Percentiles rank a stretch among this genome's conserved stretches.
These are phyloP conservation scores for Baccha elongata DNA, from an alignment of 2,888 invertebrate species.

Conservation along the genomic window DNA sequence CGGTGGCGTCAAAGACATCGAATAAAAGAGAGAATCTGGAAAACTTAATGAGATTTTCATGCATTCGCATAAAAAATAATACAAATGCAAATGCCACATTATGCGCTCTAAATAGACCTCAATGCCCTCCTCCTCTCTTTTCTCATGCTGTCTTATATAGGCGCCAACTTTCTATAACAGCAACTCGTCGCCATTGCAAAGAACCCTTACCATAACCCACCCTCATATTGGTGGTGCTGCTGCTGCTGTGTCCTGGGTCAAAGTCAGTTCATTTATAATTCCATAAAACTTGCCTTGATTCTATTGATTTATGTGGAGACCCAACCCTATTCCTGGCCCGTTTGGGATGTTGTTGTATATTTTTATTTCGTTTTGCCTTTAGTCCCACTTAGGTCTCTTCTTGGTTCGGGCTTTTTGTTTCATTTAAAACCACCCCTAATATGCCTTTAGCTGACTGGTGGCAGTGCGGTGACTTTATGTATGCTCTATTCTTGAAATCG, in stretches of 20 bases:
- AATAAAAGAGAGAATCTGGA: slow-evolving; percentile 37
- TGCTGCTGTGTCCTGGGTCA: slow-evolving; percentile 63
- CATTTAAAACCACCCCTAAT: slow-evolving; percentile 45
- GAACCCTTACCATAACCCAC: neutral
- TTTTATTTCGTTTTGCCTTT: slow-evolving; percentile 22
- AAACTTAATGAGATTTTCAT: slow-evolving; percentile 72
- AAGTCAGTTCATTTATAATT: slow-evolving; percentile 72
- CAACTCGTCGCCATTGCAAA: slow-evolving; percentile 11
- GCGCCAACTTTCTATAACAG: slow-evolving; percentile 43
- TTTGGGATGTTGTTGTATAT: slow-evolving; percentile 45
- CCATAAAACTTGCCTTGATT: slow-evolving; percentile 72
- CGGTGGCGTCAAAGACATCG: slow-evolving; percentile 18
- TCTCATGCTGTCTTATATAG: slow-evolving; percentile 18
- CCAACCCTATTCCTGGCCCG: slow-evolving; percentile 19
- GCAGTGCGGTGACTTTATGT: slow-evolving; percentile 5
- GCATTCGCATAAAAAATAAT: slow-evolving; percentile 70
- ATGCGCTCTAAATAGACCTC: slow-evolving; percentile 71
- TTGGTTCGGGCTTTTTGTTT: slow-evolving; percentile 60
- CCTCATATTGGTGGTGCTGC: neutral
- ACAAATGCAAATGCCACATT: slow-evolving; percentile 72
- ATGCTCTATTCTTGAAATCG: slow-evolving; percentile 34
- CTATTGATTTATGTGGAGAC: slow-evolving; percentile 69
- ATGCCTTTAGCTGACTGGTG: slow-evolving; percentile 14
- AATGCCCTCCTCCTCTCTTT: slow-evolving; percentile 12
- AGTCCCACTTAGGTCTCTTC: slow-evolving; percentile 22